Conservation (phyloP, 1,140 invertebrate species). For the Drosophila ficusphila region DNA sequence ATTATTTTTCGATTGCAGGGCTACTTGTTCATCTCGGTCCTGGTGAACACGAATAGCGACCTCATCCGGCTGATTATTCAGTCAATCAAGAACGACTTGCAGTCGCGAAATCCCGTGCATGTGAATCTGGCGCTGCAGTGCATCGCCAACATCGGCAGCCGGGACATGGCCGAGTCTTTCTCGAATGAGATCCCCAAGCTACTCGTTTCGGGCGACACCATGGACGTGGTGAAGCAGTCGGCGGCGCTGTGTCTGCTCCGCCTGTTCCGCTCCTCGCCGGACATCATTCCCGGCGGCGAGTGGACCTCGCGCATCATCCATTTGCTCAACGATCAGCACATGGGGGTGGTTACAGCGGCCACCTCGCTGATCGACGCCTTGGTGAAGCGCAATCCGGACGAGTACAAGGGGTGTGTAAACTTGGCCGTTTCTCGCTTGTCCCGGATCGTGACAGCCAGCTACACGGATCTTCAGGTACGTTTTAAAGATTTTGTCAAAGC, state of each 20-base stretch:
- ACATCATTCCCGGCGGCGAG: slow-evolving; percentile 98
- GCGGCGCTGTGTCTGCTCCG: slow-evolving; percentile 98
- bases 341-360: slow-evolving; percentile 99
- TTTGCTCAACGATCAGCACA: slow-evolving; percentile 99
- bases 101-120: slow-evolving; percentile 98
- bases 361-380: slow-evolving; percentile 99
- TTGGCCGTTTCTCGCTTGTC: slow-evolving; percentile 98
- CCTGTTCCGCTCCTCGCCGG: slow-evolving; percentile 95
- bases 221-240: slow-evolving; percentile 99
- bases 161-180: slow-evolving; percentile 99
- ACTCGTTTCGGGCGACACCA: slow-evolving; percentile 99
- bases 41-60: slow-evolving; percentile 99
- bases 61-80: slow-evolving; percentile 99
- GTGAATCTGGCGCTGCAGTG: slow-evolving; percentile 99
- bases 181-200: slow-evolving; percentile 99
- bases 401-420: slow-evolving; percentile 99
- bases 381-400: slow-evolving; percentile 99
- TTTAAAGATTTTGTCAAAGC: background rate
- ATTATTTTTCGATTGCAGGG: slow-evolving; percentile 89
- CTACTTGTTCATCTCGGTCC: slow-evolving; percentile 99
- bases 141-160: slow-evolving; percentile 99
- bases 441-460: slow-evolving; percentile 98
- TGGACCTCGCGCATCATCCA: slow-evolving; percentile 99
- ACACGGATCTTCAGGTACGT: slow-evolving; percentile 95
- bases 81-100: slow-evolving; percentile 99